phyloP scores from a whole-genome alignment of 2,888 invertebrate genomes.

The Uloborus plumipes region DNA sequence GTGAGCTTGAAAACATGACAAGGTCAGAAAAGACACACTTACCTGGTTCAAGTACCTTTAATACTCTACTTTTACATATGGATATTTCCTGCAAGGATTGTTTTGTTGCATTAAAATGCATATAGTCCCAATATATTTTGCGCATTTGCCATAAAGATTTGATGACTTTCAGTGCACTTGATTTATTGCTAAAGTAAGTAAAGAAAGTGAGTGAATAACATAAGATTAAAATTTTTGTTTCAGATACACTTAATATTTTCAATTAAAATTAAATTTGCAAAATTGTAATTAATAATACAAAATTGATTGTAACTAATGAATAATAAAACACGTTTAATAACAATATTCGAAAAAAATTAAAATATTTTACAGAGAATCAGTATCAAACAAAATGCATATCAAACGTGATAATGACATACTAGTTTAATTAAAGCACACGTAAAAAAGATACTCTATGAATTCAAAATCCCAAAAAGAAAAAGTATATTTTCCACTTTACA shows the following conservation, averaged over 20 bases:
- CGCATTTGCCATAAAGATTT: slow-evolving; percentile 28
- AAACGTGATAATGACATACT: too few relatives aligned
- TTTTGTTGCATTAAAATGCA: slow-evolving; percentile 36
- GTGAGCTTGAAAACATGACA: too few relatives aligned
- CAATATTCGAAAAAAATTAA: too few relatives aligned
- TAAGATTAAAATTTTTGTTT: neutral
- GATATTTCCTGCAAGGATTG: neutral
- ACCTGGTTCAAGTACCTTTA: slow-evolving; percentile 22
- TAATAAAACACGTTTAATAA: too few relatives aligned
- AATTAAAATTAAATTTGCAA: too few relatives aligned
- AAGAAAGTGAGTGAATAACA: neutral
- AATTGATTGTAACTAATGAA: too few relatives aligned
- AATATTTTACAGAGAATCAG: too few relatives aligned
- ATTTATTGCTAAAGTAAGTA: neutral
- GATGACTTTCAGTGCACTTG: neutral
- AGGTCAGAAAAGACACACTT: slow-evolving; percentile 10
- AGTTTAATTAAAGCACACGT: too few relatives aligned
- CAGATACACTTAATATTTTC: neutral
- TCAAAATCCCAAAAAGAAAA: neutral
- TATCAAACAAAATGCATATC: too few relatives aligned
- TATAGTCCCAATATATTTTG: slow-evolving; percentile 18
- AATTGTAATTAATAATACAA: too few relatives aligned
- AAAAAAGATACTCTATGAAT: too few relatives aligned
- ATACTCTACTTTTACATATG: slow-evolving; percentile 10
- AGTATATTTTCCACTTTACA: too few relatives aligned